Evolutionary conservation across 2,113 vertebrate species (phyloP).

Genomic region (Ascaphus truei): DNA sequence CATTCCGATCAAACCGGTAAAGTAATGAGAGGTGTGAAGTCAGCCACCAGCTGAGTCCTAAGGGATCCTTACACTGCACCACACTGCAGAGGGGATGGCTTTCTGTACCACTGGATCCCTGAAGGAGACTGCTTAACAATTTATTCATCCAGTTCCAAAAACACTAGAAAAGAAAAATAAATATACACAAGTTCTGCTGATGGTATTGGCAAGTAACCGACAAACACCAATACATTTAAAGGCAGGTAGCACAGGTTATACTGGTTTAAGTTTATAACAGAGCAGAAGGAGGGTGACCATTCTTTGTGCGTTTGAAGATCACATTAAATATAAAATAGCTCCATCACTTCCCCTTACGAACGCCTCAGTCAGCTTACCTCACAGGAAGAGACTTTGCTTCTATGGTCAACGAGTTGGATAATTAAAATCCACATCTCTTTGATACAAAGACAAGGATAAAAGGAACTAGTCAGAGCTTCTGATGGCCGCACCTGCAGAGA

Average conservation of each 20-base stretch:
- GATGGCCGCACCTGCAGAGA: constrained; percentile 76
- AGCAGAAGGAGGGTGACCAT: no score
- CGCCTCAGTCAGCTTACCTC: constrained; percentile 71
- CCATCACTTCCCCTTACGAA: no score
- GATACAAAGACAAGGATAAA: constrained; percentile 76
- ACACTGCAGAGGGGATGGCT: constrained; percentile 26
- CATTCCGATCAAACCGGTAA: constrained; percentile 75
- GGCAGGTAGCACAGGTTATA: no score
- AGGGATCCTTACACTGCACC: constrained; percentile 75
- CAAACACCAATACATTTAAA: no score
- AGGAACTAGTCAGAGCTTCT: constrained; percentile 72
- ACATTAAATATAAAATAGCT: no score
- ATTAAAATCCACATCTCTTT: constrained; percentile 90
- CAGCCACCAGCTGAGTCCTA: constrained; percentile 93
- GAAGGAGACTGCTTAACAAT: constrained; percentile 62
- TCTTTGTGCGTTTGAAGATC: no score
- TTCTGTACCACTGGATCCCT: constrained; percentile 44
- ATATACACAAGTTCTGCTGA: not conserved
- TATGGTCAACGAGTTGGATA: constrained; percentile 81
- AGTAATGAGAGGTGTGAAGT: constrained; percentile 77
- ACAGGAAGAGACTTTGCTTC: constrained; percentile 72
- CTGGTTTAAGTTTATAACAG: no score
- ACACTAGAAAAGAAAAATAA: constrained; percentile 56
- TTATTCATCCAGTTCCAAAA: constrained; percentile 85
- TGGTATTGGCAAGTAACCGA: no score